Conservation (phyloP, 2,113 vertebrate species). For the Laticauda colubrina region DNA sequence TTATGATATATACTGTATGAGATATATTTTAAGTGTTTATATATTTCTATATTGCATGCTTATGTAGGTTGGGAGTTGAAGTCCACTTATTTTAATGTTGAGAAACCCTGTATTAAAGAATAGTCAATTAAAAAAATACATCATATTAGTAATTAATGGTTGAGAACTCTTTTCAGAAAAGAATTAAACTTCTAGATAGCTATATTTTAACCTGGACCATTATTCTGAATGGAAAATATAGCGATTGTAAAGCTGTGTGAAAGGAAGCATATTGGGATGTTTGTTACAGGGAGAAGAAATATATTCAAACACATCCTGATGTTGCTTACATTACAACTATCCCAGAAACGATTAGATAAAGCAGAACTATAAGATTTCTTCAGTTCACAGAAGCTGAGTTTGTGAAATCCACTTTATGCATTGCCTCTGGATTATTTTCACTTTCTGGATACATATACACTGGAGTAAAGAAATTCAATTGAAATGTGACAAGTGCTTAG, state of each 20-base stretch:
- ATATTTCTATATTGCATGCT: not conserved
- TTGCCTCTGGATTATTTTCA: not conserved
- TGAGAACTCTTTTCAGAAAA: not conserved
- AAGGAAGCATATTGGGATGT: not conserved
- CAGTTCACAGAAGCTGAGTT: not conserved
- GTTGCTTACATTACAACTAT: not conserved
- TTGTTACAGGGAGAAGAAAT: not conserved
- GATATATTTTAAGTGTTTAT: not conserved
- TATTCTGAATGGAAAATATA: not conserved
- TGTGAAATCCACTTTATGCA: not conserved
- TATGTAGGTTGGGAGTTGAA: not conserved
- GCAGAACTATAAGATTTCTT: not conserved
- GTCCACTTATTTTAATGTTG: not conserved
- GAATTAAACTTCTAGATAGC: not conserved
- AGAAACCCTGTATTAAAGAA: not conserved
- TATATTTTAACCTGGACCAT: not conserved
- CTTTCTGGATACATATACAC: not conserved
- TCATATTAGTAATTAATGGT: not conserved
- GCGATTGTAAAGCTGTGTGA: not conserved
- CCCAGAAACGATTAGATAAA: not conserved
- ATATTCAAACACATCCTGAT: no score
- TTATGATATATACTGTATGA: not conserved
- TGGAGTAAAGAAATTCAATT: conserved; percentile 4
- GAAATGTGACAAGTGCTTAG: conserved; percentile 9
- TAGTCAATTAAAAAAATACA: not conserved